Conservation (phyloP, 2,797 vertebrate species). For the Acanthurus leucopareius region DNA sequence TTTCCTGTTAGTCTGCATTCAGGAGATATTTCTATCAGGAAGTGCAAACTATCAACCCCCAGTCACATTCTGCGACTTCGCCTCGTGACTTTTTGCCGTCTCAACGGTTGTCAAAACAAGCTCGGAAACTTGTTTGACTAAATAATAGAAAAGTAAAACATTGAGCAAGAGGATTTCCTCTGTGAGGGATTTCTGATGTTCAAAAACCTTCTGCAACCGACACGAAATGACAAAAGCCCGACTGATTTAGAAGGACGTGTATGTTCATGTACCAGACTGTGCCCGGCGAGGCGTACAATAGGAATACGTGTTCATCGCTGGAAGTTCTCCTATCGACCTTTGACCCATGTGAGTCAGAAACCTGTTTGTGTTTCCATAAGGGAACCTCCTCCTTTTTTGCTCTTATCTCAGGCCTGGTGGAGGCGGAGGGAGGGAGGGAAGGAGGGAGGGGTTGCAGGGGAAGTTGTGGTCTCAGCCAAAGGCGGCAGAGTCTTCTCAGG, state of each 20-base stretch:
- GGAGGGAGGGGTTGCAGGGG: constrained; percentile 44
- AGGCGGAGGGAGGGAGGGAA: neutral
- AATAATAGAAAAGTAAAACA: constrained; percentile 15
- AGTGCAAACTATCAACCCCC: neutral
- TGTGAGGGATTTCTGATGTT: constrained; percentile 12
- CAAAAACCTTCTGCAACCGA: constrained; percentile 5
- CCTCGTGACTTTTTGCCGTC: neutral
- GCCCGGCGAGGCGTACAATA: constrained; percentile 31
- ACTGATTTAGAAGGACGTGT: constrained; percentile 29
- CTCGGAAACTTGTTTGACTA: constrained; percentile 31
- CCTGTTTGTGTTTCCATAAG: constrained; percentile 75
- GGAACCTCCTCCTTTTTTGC: constrained; percentile 49
- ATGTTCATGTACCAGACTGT: constrained; percentile 16
- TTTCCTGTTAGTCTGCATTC: constrained; percentile 81
- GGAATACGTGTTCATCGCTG: constrained; percentile 56
- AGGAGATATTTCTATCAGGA: constrained; percentile 61
- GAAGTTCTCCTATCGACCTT: constrained; percentile 70
- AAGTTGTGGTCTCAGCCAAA: constrained; percentile 68
- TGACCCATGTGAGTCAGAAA: constrained; percentile 68
- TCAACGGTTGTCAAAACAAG: constrained; percentile 34
- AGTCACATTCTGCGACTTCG: neutral
- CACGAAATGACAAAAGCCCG: constrained; percentile 16
- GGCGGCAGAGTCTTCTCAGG: constrained; percentile 64
- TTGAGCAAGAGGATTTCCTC: neutral
- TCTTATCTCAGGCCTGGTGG: constrained; percentile 71